Percentiles rank a stretch among this genome's conserved stretches.
Conservation (phyloP, 1,140 invertebrate genomes). For the Antheraea pernyi region DNA sequence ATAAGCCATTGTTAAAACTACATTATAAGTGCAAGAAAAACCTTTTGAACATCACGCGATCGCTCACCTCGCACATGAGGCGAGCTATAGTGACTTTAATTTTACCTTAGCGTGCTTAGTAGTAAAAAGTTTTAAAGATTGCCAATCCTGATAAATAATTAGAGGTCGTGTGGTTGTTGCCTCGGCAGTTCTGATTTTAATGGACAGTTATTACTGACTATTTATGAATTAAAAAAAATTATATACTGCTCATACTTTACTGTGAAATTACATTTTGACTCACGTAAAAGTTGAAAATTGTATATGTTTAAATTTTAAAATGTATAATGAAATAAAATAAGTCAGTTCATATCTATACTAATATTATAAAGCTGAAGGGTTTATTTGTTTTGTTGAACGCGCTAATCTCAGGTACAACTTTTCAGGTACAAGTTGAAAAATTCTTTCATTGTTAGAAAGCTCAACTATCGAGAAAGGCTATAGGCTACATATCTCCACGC, state of each 20-base stretch:
- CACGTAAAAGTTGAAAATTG: neutral
- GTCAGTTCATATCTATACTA: neutral
- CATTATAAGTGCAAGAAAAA: neutral
- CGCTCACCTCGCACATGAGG: neutral
- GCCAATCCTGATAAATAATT: slow-evolving; percentile 21
- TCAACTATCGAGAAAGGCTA: too few species aligned
- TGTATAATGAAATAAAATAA: neutral
- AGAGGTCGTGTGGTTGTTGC: slow-evolving; percentile 21
- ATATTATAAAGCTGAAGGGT: too few species aligned
- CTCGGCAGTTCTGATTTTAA: neutral
- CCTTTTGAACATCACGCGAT: slow-evolving; percentile 13
- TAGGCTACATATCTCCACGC: too few species aligned
- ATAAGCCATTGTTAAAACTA: neutral
- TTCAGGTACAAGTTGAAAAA: too few species aligned
- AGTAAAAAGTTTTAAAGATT: slow-evolving; percentile 27
- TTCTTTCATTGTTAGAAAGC: too few species aligned
- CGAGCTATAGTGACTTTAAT: slow-evolving; percentile 24
- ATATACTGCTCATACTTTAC: neutral
- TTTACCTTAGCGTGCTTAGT: slow-evolving; percentile 25
- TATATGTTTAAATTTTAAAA: neutral
- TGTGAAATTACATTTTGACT: neutral
- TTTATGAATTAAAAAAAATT: slow-evolving; percentile 1
- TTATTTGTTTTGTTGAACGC: too few species aligned
- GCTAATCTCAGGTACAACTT: too few species aligned
- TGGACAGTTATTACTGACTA: neutral